A percentile compares a stretch with the other conserved stretches of the same genome.
Evolutionary conservation across 2,797 vertebrate species (phyloP).

Genomic region (Pangasius krempfi): DNA sequence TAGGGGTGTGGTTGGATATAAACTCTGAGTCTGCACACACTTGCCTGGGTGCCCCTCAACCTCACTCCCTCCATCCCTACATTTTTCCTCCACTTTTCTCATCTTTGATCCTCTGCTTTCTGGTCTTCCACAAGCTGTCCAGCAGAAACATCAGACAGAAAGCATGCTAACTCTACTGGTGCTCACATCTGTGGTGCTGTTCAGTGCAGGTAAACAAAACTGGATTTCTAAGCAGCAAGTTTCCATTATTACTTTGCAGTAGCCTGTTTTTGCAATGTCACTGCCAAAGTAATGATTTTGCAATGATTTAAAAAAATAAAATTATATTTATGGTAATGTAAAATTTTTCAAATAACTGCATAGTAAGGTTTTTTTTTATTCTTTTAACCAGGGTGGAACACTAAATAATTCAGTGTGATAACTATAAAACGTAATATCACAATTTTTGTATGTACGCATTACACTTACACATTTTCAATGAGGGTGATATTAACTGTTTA

Average conservation of each 20-base stretch:
- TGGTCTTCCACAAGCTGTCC: slow-evolving; percentile 50
- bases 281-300: background rate
- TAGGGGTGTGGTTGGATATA: slow-evolving; percentile 79
- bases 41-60: slow-evolving; percentile 67
- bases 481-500: background rate
- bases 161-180: slow-evolving; percentile 77
- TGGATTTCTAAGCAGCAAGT: background rate
- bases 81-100: slow-evolving; percentile 46
- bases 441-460: background rate
- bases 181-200: slow-evolving; percentile 70
- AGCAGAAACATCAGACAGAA: slow-evolving; percentile 59
- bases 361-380: background rate
- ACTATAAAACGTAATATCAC: background rate
- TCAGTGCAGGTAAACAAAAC: slow-evolving; percentile 74
- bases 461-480: background rate
- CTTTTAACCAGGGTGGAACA: background rate
- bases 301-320: background rate
- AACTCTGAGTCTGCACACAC: slow-evolving; percentile 67
- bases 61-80: slow-evolving; percentile 57
- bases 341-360: background rate
- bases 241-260: background rate
- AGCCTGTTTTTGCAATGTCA: background rate
- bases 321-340: background rate
- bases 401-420: background rate
- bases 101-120: slow-evolving; percentile 58